Evolutionary conservation across 2,888 invertebrate species (phyloP), one percentile per base, ranked within the genome.

Genomic region (Campoplex capitator): DNA sequence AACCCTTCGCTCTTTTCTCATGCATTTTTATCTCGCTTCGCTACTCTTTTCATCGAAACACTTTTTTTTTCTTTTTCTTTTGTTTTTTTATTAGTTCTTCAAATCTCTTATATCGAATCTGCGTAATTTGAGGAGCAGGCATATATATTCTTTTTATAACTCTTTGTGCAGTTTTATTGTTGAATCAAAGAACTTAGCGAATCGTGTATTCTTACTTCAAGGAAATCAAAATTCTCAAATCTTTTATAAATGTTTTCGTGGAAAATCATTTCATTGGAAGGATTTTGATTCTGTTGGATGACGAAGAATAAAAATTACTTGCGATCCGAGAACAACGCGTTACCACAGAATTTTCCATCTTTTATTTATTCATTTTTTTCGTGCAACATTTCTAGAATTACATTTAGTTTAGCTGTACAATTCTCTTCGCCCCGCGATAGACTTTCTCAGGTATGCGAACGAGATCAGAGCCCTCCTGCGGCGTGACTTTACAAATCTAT

Each of bases 381-480:
- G 32, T 48, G 28, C 16, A 51, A 35, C 70, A 81, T 74, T 85
- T 73, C 71, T 71, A 85, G 88, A 89, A 88, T 90, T 89, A 89
- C 90, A 89, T 89, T 90, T 88, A 88, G 90, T 89, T 38, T 38
- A 90, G 89, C 85, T 18, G 7, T 13, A 1, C 81, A 74, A 48
- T 82, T 88, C 83, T 62, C 42, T 54, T 8, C 38, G 51, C 48
- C 74, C 74, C 58, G 73, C 42, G 67, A 65, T 67, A 32, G 35
- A 56, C 28, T 58, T 28, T 18, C 62, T 76, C 70, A 70, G 74
- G 67, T 42, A 78, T 68, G 70, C 51, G 45, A 35, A 38, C 38
- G 16, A 51, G 42, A 67, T 67, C 23, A 32, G 48, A 45, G 71
- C 45, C 32, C 48, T 56, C 80, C 71, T 16, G 71, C 18, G 48